Base-by-base conservation (phyloP, 2,888 invertebrate genomes). In the Pyrrhosoma nymphula region DNA sequence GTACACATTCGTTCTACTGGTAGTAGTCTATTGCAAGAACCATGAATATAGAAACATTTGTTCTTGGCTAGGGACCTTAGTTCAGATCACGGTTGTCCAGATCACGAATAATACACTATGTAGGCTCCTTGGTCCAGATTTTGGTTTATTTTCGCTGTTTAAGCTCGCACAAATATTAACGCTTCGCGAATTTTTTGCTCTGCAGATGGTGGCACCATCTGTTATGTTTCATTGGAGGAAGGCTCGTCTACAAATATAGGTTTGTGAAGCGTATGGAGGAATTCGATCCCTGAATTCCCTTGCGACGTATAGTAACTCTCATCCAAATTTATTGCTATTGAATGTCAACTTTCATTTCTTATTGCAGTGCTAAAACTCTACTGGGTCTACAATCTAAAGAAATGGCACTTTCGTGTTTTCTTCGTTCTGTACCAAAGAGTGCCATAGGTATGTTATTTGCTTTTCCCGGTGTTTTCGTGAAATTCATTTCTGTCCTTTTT, bases 331-430 rank as follows among this genome's bases (percentile, higher is more conserved):
- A 20, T 26, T 18, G n/a, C 23, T 8, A 69, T 69, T 82, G 12
- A 8, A 35, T 82, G 82, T 14, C 82, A 35, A 35, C 12, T 30
- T 14, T 60, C 10, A 82, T 82, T 0, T 82, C 18, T 14, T 16
- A 6, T 82, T 82, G 14, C 82, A 82, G 82, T 18, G 35, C 12
- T 14, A 82, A 35, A 35, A 82, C 30, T 26, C 69, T 82, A 35
- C 30, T 30, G 82, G 30, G 16, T 82, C 1, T 8, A 14, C 35
- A 18, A 35, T 16, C 14, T 35, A n/a, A 4, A 18, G 75, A 63
- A n/a, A 93, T 93, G 93, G 93, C 93, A 26, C 93, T 93, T 75
- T 93, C 93, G 18, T 93, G 93, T 47, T 93, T 93, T n/a, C 69
- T 93, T n/a, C 63, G 93, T 12, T 26, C 63, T 47, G 75, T 47